Base-by-base conservation (phyloP, 2,888 invertebrate species). In the Drosophila melanosoma region DNA sequence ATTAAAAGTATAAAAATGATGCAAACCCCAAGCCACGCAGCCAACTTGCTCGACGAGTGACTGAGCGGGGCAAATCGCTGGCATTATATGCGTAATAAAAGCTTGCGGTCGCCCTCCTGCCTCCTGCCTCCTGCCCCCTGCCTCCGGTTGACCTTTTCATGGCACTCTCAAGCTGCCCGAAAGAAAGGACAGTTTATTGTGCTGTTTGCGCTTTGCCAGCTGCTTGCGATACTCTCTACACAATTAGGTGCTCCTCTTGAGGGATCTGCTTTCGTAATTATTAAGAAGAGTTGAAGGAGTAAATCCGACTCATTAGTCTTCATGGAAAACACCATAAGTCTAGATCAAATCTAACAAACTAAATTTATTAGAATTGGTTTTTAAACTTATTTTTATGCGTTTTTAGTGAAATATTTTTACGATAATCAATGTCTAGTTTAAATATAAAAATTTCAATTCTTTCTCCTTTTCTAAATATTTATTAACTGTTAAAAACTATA, bases 11-110 rank as follows among this genome's bases (percentile, higher is more conserved):
- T 86, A 90, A 86, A 90, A 88, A 88, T 88, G 76, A 77, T 88
- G 89, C 74, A 74, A 61, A 76, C 72, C 70, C 71, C 74, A 35
- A 26, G 58, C 69, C 64, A 53, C 10, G 51, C 23, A n/a, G n/a
- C 54, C 67, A 57, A 57, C 52, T 26, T 11, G 56, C 68, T 17
- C 15, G n/a, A 12, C 6, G 17, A n/a, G 45, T 29, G 51, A 40
- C 17, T 32, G 53, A 51, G 57, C 57, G 61, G 49, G 42, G 42
- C 71, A 89, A 88, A 87, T 89, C 89, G 89, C 69, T 77, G 79
- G 79, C 89, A 83, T 86, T 90, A 90, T 89, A 76, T 89, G 86
- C 90, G 87, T 86, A 87, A 86, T 89, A 81, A 90, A 88, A 87
- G 89, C 87, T 86, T 89, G 90, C 77, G 90, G 86, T 90, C 61